Evolutionary conservation across 1,140 invertebrate species (phyloP).

Genomic region (Drosophila ambigua): DNA sequence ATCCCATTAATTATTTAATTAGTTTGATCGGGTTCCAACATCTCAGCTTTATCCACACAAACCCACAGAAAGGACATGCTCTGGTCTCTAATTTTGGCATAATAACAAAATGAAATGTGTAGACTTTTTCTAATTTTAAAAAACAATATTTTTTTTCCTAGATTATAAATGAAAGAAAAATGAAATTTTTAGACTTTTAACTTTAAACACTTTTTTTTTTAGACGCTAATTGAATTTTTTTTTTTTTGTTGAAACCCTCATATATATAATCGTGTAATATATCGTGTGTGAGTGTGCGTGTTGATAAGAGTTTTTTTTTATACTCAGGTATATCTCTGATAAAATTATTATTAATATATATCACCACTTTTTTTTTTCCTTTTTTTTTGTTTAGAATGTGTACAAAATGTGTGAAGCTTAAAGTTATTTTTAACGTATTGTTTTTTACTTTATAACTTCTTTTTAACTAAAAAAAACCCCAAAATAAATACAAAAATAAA

Average conservation of each 20-base stretch:
- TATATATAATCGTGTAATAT: conserved; percentile 49
- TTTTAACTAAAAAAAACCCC: conserved; percentile 25
- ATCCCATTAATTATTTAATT: no score
- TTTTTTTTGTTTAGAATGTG: conserved; percentile 25
- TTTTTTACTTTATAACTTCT: conserved; percentile 45
- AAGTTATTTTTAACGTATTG: conserved; percentile 32
- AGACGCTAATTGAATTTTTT: conserved; percentile 22
- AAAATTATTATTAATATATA: conserved; percentile 6
- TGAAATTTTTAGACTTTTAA: conserved; percentile 51
- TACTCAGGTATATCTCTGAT: conserved; percentile 71
- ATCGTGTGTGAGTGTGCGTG: conserved; percentile 13
- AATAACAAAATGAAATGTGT: conserved; percentile 41
- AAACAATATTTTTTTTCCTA: conserved; percentile 40
- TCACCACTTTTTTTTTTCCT: not conserved
- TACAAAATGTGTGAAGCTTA: conserved; percentile 38
- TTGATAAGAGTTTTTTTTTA: conserved; percentile 34
- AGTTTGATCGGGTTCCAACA: conserved; percentile 44
- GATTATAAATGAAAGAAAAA: conserved; percentile 25
- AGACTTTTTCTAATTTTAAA: conserved; percentile 43
- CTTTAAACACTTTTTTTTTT: conserved; percentile 42
- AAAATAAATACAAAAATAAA: conserved; percentile 28
- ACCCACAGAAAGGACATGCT: conserved; percentile 25
- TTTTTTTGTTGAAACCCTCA: conserved; percentile 29
- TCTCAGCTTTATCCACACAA: conserved; percentile 69
- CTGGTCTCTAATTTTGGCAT: conserved; percentile 47